A percentile compares a stretch with the other conserved stretches of the same genome.
These are phyloP conservation scores for Chrysopilus asiliformis DNA, from an alignment of 2,888 invertebrate species.

Conservation along the genomic window DNA sequence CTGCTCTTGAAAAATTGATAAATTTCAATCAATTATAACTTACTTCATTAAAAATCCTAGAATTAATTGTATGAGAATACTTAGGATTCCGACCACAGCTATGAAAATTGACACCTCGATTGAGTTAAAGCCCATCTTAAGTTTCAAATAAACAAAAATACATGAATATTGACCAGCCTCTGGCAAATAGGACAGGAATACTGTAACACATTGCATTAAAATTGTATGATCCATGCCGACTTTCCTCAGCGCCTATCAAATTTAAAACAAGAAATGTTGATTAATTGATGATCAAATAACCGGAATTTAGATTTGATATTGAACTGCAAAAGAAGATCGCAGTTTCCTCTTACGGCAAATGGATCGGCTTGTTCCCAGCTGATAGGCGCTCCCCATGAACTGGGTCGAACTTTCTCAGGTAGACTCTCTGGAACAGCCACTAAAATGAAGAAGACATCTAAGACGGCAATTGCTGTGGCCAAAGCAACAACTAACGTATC, in stretches of 20 bases:
- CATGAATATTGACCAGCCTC: slow-evolving; percentile 99
- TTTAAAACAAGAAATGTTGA: slow-evolving; percentile 5
- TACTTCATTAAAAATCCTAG: slow-evolving; percentile 65
- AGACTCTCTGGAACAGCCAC: slow-evolving; percentile 97
- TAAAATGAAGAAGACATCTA: slow-evolving; percentile 96
- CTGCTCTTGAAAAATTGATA: too few species aligned
- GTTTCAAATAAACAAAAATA: slow-evolving; percentile 96
- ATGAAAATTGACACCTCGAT: slow-evolving; percentile 96
- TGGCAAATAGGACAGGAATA: slow-evolving; percentile 94
- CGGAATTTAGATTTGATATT: not conserved
- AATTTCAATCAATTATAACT: too few species aligned
- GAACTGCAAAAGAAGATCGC: too few species aligned
- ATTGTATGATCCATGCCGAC: slow-evolving; percentile 93
- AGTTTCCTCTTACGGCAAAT: slow-evolving; percentile 68
- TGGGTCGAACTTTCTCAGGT: slow-evolving; percentile 77
- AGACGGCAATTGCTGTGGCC: slow-evolving; percentile 87
- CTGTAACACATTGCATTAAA: slow-evolving; percentile 91
- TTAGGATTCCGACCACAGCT: slow-evolving; percentile 90
- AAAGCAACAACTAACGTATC: slow-evolving; percentile 81
- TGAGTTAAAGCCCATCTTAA: slow-evolving; percentile 92
- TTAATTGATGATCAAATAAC: not conserved
- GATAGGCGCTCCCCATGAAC: slow-evolving; percentile 74
- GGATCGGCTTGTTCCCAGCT: slow-evolving; percentile 99
- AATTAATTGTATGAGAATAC: slow-evolving; percentile 87
- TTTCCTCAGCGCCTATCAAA: slow-evolving; percentile 57